Percentiles rank a stretch among this genome's conserved stretches.
Evolutionary conservation across 2,113 vertebrate genomes (phyloP).

Genomic region (Dipodomys stephensi): DNA sequence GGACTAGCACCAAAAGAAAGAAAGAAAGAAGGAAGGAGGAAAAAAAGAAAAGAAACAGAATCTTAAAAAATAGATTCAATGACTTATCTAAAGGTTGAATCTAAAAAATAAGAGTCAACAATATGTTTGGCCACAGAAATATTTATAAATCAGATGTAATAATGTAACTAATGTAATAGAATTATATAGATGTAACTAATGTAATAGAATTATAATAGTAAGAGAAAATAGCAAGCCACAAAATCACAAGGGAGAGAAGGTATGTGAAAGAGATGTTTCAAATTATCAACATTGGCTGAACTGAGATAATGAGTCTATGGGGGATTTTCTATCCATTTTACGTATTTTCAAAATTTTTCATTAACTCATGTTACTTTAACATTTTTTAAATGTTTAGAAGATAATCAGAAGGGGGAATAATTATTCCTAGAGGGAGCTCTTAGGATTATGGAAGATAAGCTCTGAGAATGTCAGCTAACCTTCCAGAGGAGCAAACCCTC

Average conservation of each 20-base stretch:
- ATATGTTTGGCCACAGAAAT: background rate
- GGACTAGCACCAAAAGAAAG: no score
- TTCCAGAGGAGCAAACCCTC: background rate
- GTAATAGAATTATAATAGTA: background rate
- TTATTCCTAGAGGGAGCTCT: background rate
- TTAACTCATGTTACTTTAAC: background rate
- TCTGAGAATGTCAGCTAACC: background rate
- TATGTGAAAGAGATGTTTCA: background rate
- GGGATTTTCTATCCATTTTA: background rate
- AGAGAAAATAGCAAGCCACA: slow-evolving; percentile 26
- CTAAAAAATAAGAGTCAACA: slow-evolving; percentile 26
- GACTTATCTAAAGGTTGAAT: slow-evolving; percentile 9
- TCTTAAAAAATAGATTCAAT: background rate
- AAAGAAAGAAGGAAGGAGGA: background rate
- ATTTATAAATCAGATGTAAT: slow-evolving; percentile 3
- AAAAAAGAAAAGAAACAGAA: no score
- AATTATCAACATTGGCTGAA: background rate
- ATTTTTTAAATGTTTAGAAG: slow-evolving; percentile 12
- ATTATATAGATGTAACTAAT: background rate
- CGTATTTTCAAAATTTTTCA: slow-evolving; percentile 21
- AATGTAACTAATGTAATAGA: background rate
- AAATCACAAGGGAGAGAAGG: background rate
- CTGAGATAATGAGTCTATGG: background rate
- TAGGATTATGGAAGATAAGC: background rate
- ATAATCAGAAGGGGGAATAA: background rate